Evolutionary conservation across 1,140 invertebrate genomes (phyloP), one percentile per base, ranked within the genome.

Genomic region (Drosophila bocki): DNA sequence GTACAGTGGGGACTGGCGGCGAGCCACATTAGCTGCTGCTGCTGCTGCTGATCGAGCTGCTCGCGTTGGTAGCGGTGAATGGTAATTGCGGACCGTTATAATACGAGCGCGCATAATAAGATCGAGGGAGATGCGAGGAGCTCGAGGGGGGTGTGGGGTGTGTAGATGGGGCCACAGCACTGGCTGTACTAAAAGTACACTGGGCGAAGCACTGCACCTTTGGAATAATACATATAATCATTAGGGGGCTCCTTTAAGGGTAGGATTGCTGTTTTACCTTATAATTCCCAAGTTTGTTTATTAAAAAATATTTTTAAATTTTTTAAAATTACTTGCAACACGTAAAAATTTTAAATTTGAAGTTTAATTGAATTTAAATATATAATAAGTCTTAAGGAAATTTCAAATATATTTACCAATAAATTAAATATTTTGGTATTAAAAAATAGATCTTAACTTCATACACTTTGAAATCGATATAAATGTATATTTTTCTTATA

Each of bases 11-110:
- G 48, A 41, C 15, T 12, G 45, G 59, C 69, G 59, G 32, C 39
- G 63, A 70, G 71, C 50, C 78, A 86, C 83, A 87, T 87, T 87
- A 88, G 85, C 69, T 54, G 77, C 68, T 64, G 65, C 42, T 19
- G 65, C 72, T 76, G 79, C 77, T 76, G 79, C 71, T 22, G 22
- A 22, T 53, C 62, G 44, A 58, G 61, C 63, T 54, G 51, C 54
- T 68, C 48, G 78, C 72, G 15, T 87, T 87, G 80, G 56, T 88
- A 88, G 84, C 84, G 84, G 84, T 88, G 84, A 88, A 88, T 88
- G 84, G 84, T 88, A 88, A 88, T 88, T 84, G 84, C 78, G 65
- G 76, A 88, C 84, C 84, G 84, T 88, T 88, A 88, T 83, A 80
- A 84, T 88, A 63, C 84, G 80, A 87, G 84, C 79, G 84, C 67